Base-by-base conservation (phyloP, 2,888 invertebrate species). In the Serripes groenlandicus region DNA sequence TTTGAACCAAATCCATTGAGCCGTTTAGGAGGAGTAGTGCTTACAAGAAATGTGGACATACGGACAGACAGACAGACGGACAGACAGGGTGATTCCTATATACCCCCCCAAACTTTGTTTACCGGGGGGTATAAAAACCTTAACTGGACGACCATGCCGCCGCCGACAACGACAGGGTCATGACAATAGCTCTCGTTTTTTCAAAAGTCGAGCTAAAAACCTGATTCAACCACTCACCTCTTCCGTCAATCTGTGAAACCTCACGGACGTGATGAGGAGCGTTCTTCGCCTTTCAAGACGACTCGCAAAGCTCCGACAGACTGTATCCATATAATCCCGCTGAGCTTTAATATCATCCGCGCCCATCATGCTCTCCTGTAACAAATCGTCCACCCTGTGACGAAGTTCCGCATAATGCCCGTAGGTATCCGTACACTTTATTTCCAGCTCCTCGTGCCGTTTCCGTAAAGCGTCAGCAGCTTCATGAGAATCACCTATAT, bases 241-340 rank as follows among this genome's bases (percentile, higher is more conserved):
- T 3, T 97, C 96, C 60, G 97, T 96, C 62, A 97, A 95, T 35
- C 97, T 96, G 93, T 97, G 97, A 94, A 97, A 97, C 89, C 97
- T 95, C 89, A 97, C 95, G 18, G 97, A 97, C 21, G 97, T 97
- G 84, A 97, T 97, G 52, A 97, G 95, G 62, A 97, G 96, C 92
- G 97, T 97, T 79, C 97, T 95, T 56, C 97, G 95, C 56, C 97
- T 95, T 92, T 97, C 97, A 75, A 97, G 95, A 21, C 97, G 95
- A 37, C 96, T 96, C 0, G 97, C 97, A 92, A 97, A 97, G 91
- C 97, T 97, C 78, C 97, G 96, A 90, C 97, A 97, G 0, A 97
- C 96, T 82, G 97, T 97, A 94, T 97, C 97, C 97, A 97, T 97
- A 93, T 97, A 97, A 92, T 97, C 97, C 83, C 96, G 95, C 91